Percentiles rank a stretch among this genome's conserved stretches.
These are phyloP conservation scores for Mustela lutreola DNA, from an alignment of 2,113 vertebrate species.

Conservation along the genomic window DNA sequence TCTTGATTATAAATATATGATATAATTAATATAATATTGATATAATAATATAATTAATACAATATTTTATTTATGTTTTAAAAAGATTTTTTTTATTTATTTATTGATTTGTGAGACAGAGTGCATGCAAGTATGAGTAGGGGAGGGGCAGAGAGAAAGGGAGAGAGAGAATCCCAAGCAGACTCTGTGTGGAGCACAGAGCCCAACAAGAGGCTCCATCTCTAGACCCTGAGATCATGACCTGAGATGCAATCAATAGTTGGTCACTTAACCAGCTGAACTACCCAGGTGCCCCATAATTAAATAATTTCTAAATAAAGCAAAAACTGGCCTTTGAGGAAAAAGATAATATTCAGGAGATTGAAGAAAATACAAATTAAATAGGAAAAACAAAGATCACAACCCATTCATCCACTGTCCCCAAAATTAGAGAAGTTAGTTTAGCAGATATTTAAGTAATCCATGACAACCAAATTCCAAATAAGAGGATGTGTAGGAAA, in stretches of 20 bases:
- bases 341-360: neutral
- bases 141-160: neutral
- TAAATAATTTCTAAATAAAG: neutral
- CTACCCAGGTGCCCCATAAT: neutral
- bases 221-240: neutral
- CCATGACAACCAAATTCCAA: neutral
- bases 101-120: neutral
- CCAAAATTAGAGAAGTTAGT: neutral
- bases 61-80: neutral
- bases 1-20: no score
- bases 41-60: no score
- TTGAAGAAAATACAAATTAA: neutral
- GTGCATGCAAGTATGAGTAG: neutral
- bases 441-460: conserved; percentile 27
- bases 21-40: no score
- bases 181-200: neutral
- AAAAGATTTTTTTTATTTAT: neutral
- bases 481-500: neutral
- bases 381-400: neutral
- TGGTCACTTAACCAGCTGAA: neutral
- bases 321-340: neutral
- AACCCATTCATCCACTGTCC: neutral
- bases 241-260: neutral
- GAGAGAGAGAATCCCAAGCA: neutral
- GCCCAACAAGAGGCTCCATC: no score